Percentiles rank a stretch among this genome's conserved stretches.
Conservation (phyloP, 2,888 invertebrate species). For the Hololepta plana region DNA sequence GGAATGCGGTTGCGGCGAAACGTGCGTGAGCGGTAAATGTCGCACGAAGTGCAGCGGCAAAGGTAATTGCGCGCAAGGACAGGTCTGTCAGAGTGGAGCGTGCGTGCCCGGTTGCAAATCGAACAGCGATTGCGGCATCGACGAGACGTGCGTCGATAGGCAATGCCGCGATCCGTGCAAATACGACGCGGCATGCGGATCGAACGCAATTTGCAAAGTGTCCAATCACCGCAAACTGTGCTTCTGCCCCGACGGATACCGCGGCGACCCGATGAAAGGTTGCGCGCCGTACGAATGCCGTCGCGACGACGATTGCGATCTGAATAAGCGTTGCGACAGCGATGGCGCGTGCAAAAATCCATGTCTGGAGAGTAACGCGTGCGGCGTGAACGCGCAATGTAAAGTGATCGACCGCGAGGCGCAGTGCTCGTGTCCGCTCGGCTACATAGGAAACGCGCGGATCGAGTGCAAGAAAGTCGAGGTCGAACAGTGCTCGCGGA, state of each 20-base stretch:
- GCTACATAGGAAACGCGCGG: constrained; percentile 51
- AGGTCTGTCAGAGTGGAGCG: constrained; percentile 51
- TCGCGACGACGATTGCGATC: constrained; percentile 56
- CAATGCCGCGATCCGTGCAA: constrained; percentile 56
- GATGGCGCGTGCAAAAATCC: constrained; percentile 66
- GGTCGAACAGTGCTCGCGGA: constrained; percentile 55
- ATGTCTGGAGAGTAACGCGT: constrained; percentile 54
- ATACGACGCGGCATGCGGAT: constrained; percentile 53
- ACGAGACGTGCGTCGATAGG: constrained; percentile 47
- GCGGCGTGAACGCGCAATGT: constrained; percentile 74
- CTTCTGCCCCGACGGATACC: constrained; percentile 70
- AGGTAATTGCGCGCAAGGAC: constrained; percentile 54
- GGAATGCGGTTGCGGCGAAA: constrained; percentile 70
- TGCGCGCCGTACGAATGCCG: constrained; percentile 65
- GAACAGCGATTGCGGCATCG: constrained; percentile 60
- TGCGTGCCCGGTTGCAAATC: constrained; percentile 67
- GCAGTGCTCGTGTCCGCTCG: constrained; percentile 59
- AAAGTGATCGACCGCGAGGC: constrained; percentile 57
- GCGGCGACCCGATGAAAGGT: constrained; percentile 59
- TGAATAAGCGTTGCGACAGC: constrained; percentile 52
- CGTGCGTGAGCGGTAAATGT: constrained; percentile 56
- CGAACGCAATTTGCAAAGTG: constrained; percentile 61
- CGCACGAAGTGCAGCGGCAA: constrained; percentile 49
- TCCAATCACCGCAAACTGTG: constrained; percentile 71
- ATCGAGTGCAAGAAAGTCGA: constrained; percentile 50